Percentiles rank a stretch among this genome's conserved stretches.
These are phyloP conservation scores for Drosophila seguyi DNA, from an alignment of 1,140 invertebrate genomes.

Conservation along the genomic window DNA sequence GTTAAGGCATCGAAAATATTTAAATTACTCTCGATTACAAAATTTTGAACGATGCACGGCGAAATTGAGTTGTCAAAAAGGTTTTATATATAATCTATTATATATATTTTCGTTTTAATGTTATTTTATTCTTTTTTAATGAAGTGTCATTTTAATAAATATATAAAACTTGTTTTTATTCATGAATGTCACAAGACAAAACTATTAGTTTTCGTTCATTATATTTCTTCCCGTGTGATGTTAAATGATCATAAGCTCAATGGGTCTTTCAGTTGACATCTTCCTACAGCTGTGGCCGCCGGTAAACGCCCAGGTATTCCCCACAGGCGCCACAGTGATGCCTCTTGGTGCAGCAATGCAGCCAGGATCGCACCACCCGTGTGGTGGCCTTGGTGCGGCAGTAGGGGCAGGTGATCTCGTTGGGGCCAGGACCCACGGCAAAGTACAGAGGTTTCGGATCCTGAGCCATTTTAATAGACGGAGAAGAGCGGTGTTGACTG, in stretches of 20 bases:
- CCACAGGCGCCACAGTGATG: slow-evolving; percentile 81
- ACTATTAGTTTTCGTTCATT: background rate
- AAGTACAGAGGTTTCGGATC: slow-evolving; percentile 71
- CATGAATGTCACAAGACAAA: background rate
- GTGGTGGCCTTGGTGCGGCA: slow-evolving; percentile 70
- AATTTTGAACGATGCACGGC: background rate
- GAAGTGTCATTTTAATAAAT: background rate
- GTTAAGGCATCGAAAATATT: slow-evolving; percentile 1
- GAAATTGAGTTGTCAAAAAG: background rate
- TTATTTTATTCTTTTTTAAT: background rate
- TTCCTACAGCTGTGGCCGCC: slow-evolving; percentile 71
- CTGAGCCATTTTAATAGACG: slow-evolving; percentile 38
- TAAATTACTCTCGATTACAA: slow-evolving; percentile 24
- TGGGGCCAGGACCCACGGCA: slow-evolving; percentile 79
- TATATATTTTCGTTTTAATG: background rate
- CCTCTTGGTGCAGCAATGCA: slow-evolving; percentile 63
- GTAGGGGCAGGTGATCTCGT: slow-evolving; percentile 78
- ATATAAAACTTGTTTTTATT: background rate
- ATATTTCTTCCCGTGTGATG: slow-evolving; percentile 5
- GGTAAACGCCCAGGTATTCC: slow-evolving; percentile 78
- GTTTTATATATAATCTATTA: no score
- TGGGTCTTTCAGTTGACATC: slow-evolving; percentile 10
- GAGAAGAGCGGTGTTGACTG: slow-evolving; percentile 28
- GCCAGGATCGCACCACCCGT: slow-evolving; percentile 58
- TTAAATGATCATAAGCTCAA: background rate